Conservation (phyloP, 2,113 vertebrate species). For the Callospermophilus lateralis region DNA sequence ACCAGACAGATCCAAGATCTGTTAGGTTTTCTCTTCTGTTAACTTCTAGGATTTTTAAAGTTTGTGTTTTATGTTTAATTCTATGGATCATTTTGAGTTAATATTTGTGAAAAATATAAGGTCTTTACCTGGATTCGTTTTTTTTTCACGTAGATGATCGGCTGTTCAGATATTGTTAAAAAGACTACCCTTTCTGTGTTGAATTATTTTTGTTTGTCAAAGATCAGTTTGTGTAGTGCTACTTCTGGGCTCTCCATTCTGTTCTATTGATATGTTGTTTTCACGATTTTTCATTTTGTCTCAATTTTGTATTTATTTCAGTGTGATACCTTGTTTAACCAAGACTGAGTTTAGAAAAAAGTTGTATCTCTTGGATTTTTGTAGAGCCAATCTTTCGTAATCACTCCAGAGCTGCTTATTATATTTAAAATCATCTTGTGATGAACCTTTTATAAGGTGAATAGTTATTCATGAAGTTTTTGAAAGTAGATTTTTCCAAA, state of each 20-base stretch:
- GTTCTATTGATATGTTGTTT: background rate
- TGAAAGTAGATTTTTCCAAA: slow-evolving; percentile 29
- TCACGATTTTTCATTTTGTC: background rate
- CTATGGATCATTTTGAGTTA: background rate
- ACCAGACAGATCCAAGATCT: too few species aligned
- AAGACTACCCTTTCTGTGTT: background rate
- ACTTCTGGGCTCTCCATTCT: background rate
- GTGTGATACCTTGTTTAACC: background rate
- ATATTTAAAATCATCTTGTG: background rate
- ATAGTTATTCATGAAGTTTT: background rate
- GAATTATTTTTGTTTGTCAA: background rate
- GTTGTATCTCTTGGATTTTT: background rate
- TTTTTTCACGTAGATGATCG: background rate
- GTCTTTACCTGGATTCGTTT: background rate
- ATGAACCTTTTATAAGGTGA: background rate
- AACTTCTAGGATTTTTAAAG: background rate
- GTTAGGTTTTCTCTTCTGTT: background rate
- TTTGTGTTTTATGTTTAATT: background rate
- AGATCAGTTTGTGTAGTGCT: background rate
- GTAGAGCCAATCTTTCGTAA: background rate
- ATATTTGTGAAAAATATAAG: background rate
- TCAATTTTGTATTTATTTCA: slow-evolving; percentile 25
- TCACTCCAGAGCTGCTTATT: background rate
- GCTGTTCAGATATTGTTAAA: too few species aligned
- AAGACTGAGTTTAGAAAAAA: background rate